phyloP scores from a whole-genome alignment of 2,888 invertebrate species.

The Entomobrya proxima region DNA sequence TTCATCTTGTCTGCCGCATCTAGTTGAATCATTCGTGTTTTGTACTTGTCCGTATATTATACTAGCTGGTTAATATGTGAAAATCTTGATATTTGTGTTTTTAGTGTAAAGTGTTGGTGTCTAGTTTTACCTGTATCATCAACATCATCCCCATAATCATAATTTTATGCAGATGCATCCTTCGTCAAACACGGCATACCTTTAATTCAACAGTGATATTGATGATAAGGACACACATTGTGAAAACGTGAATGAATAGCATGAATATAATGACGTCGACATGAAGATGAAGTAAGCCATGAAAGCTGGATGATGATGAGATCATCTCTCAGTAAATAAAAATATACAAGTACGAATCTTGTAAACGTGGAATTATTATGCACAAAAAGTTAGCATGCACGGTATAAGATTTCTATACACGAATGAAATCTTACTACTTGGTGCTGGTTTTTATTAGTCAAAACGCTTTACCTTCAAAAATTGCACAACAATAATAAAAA shows the following conservation, averaged over 20 bases:
- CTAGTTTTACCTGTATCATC: slow-evolving; percentile 20
- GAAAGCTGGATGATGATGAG: slow-evolving; percentile 54
- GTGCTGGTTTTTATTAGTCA: slow-evolving; percentile 1
- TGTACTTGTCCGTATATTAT: neutral
- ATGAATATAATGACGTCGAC: slow-evolving; percentile 43
- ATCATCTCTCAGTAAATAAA: slow-evolving; percentile 61
- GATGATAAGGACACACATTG: slow-evolving; percentile 12
- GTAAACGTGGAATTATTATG: slow-evolving; percentile 20
- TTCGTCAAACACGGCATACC: too few species aligned
- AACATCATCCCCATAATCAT: neutral
- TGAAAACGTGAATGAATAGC: slow-evolving; percentile 36
- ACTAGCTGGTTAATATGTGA: slow-evolving; percentile 14
- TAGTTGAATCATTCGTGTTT: slow-evolving; percentile 16
- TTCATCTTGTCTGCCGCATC: neutral
- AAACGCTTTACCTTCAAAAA: slow-evolving; percentile 24
- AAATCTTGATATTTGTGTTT: slow-evolving; percentile 1
- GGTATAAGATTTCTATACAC: neutral
- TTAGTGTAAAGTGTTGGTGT: slow-evolving; percentile 26
- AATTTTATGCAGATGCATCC: slow-evolving; percentile 6
- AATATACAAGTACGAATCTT: slow-evolving; percentile 13
- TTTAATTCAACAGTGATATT: slow-evolving; percentile 21
- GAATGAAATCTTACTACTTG: neutral
- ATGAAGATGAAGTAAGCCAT: slow-evolving; percentile 57
- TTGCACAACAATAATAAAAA: slow-evolving; percentile 46
- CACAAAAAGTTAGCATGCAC: slow-evolving; percentile 17